A percentile compares a stretch with the other conserved stretches of the same genome.
Conservation (phyloP, 2,888 invertebrate species). For the Cryptus armator region DNA sequence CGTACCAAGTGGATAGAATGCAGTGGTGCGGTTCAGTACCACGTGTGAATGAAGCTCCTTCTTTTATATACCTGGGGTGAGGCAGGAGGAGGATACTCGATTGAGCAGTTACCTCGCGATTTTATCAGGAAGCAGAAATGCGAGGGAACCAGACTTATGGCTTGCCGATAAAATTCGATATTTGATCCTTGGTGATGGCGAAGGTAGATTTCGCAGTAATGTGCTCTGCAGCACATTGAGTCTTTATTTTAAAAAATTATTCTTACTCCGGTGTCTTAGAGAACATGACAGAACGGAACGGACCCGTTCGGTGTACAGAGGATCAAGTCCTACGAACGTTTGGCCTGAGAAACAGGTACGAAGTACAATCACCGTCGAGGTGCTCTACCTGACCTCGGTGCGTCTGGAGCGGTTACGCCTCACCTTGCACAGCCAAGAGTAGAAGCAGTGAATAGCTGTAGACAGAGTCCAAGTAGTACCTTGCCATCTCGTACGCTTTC, state of each 20-base stretch:
- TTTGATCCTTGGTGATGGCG: neutral
- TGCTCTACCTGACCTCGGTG: conserved; percentile 54
- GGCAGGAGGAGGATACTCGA: conserved; percentile 8
- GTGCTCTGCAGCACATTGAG: neutral
- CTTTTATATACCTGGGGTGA: neutral
- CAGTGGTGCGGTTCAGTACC: conserved; percentile 36
- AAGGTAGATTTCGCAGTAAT: neutral
- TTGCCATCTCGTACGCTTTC: conserved; percentile 68
- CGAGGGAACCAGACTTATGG: conserved; percentile 7
- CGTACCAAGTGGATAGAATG: conserved; percentile 20
- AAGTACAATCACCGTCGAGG: neutral
- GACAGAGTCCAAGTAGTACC: conserved; percentile 45
- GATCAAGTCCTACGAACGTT: neutral
- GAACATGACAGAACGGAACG: neutral
- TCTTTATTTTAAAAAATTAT: neutral
- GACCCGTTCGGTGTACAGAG: neutral
- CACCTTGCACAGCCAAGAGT: conserved; percentile 55
- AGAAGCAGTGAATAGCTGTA: conserved; percentile 19
- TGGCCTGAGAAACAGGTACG: neutral
- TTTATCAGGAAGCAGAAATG: conserved; percentile 28
- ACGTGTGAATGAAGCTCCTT: conserved; percentile 51
- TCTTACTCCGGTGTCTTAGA: too few relatives aligned
- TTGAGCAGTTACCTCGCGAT: conserved; percentile 36
- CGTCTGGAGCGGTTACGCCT: conserved; percentile 75
- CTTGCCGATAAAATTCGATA: conserved; percentile 3